Conservation (phyloP, 2,113 vertebrate genomes). For the Nerophis ophidion region DNA sequence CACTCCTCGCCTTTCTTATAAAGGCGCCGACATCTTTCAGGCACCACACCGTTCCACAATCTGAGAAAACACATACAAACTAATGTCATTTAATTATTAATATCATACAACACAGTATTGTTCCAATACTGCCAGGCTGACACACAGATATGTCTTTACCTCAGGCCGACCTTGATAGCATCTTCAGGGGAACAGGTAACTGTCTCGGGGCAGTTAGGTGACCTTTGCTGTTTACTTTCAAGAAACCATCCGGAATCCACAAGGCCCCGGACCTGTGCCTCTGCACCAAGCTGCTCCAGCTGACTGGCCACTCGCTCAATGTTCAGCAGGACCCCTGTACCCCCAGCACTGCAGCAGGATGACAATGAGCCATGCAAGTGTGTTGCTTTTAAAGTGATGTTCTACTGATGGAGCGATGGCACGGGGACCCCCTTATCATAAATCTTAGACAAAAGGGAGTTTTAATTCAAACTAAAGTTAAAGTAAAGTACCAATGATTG, state of each 20-base stretch:
- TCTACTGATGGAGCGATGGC: not conserved
- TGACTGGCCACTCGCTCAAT: slow-evolving; percentile 75
- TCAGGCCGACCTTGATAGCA: slow-evolving; percentile 75
- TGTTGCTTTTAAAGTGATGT: slow-evolving; percentile 12
- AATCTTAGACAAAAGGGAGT: no score
- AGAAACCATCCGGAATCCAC: slow-evolving; percentile 83
- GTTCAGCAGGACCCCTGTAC: slow-evolving; percentile 79
- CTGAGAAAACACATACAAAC: slow-evolving; percentile 45
- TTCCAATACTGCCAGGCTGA: not conserved
- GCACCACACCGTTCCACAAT: slow-evolving; percentile 77
- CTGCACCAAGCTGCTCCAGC: slow-evolving; percentile 70
- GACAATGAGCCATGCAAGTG: slow-evolving; percentile 16
- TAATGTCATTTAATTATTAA: not conserved
- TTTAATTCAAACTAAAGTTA: no score
- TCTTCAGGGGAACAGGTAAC: slow-evolving; percentile 74
- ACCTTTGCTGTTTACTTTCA: slow-evolving; percentile 71
- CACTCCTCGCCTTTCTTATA: slow-evolving; percentile 77
- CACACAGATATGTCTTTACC: slow-evolving; percentile 43
- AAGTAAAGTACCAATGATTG: no score
- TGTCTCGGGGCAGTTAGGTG: slow-evolving; percentile 68
- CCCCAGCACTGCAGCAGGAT: slow-evolving; percentile 70
- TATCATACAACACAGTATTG: not conserved
- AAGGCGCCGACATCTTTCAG: slow-evolving; percentile 74
- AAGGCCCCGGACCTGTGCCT: slow-evolving; percentile 76
- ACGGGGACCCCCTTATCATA: no score